These are phyloP conservation scores for Hyperoplus lanceolatus DNA, from an alignment of 2,797 vertebrate species.

Conservation along the genomic window DNA sequence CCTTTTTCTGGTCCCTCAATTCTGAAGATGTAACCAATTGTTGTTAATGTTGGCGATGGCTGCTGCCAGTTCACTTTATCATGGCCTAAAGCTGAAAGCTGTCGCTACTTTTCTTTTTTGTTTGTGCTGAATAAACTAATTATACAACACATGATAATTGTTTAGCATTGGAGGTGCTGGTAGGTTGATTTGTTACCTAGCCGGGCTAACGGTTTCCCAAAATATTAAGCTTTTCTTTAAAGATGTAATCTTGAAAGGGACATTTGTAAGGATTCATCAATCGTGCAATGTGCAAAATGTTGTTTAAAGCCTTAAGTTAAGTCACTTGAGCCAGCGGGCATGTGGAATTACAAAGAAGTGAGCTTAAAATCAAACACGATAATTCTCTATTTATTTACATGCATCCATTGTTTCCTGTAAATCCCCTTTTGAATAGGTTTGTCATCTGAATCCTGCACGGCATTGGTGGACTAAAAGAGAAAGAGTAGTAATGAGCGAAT, in stretches of 20 bases:
- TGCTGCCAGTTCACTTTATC: background rate
- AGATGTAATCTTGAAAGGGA: too few species aligned
- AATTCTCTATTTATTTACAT: background rate
- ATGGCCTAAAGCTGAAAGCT: background rate
- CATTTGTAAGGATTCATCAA: background rate
- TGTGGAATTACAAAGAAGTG: background rate
- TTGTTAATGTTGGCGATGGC: background rate
- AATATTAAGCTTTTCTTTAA: background rate
- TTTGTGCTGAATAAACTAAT: too few species aligned
- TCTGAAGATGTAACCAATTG: background rate
- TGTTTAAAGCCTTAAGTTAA: too few species aligned
- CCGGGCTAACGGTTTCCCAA: background rate
- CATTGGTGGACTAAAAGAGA: background rate
- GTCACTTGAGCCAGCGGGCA: too few species aligned
- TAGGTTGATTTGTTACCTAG: background rate
- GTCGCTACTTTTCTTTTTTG: too few species aligned
- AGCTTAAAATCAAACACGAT: background rate
- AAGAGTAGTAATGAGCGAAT: too few species aligned
- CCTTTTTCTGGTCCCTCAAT: background rate
- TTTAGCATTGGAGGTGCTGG: too few species aligned
- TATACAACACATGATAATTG: too few species aligned
- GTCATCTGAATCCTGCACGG: background rate
- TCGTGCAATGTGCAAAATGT: too few species aligned
- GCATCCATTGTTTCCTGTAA: background rate
- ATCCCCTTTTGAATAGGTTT: background rate